A percentile compares a stretch with the other conserved stretches of the same genome.
These are phyloP conservation scores for Tapera naevia DNA, from an alignment of 2,797 vertebrate genomes.

Conservation along the genomic window DNA sequence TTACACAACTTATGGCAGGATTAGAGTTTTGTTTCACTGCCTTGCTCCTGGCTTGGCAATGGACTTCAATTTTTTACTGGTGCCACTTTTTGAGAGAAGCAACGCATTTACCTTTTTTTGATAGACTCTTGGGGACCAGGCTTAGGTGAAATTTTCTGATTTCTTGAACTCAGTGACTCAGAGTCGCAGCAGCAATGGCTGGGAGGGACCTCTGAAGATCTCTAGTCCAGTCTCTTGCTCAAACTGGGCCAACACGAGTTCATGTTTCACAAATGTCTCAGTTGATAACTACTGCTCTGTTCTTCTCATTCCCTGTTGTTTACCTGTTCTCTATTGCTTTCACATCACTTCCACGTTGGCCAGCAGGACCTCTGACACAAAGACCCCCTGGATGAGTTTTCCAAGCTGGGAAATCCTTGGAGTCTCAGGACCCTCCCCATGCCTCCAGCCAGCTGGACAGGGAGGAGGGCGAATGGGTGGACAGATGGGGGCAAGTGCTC, in stretches of 20 bases:
- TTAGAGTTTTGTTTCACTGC: background rate
- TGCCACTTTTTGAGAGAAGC: background rate
- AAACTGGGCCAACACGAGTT: background rate
- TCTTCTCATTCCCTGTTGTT: background rate
- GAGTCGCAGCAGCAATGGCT: accelerated
- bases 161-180: background rate
- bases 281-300: background rate
- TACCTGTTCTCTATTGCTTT: background rate
- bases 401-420: background rate
- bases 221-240: background rate
- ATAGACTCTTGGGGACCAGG: background rate
- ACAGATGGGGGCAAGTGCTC: background rate
- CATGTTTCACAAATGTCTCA: background rate
- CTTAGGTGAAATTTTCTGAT: background rate
- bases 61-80: background rate
- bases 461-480: background rate
- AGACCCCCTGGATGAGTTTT: background rate
- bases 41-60: background rate
- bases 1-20: background rate
- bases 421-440: background rate
- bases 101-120: background rate
- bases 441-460: background rate
- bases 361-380: background rate
- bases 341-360: background rate
- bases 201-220: background rate